Base-by-base conservation (phyloP, 2,888 invertebrate species). In the Phania funesta region DNA sequence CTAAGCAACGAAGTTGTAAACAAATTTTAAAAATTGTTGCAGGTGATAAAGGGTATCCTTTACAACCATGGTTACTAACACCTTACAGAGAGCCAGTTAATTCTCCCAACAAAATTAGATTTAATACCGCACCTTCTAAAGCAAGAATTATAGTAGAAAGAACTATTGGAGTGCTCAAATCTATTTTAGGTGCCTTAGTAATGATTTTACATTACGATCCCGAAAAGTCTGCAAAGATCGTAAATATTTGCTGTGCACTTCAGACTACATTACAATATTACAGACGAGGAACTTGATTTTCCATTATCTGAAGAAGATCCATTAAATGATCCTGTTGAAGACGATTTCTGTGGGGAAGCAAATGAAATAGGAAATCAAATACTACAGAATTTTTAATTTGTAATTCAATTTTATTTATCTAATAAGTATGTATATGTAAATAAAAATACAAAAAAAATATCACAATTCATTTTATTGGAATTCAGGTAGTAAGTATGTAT, bases 371-470 rank as follows among this genome's bases (percentile, higher is more conserved):
- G 54, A 54, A 54, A 54, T 29, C 29, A 54, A 29, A 54, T 29
- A 54, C 54, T 54, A 29, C 54, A 54, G 3, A 29, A 54, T 54
- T 54, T 54, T 54, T 52, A 52, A 29, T 54, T 54, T 54, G 29
- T 26, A 54, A 26, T 29, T 54, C 6, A 29, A 54, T 48, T 48
- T 22, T 22, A 48, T 48, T 48, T 48, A 22, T 26, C 6, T 26
- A 26, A 48, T 48, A 48, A 24, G 48, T 48, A 48, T 24, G 24
- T 48, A 48, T 48, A 48, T 48, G 48, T 48, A 48, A 48, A 48
- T 48, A 48, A 48, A 48, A 48, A 48, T 48, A 48, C n/a, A 7
- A 48, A 48, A 48, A 48, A 48, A 44, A 16, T 48, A 48, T 48
- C 48, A 22, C 48, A 48, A 48, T 22, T 48, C 22, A 48, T 48